A percentile compares a stretch with the other conserved stretches of the same genome.
Evolutionary conservation across 1,140 invertebrate genomes (phyloP).

Genomic region (Meteorus sp.): DNA sequence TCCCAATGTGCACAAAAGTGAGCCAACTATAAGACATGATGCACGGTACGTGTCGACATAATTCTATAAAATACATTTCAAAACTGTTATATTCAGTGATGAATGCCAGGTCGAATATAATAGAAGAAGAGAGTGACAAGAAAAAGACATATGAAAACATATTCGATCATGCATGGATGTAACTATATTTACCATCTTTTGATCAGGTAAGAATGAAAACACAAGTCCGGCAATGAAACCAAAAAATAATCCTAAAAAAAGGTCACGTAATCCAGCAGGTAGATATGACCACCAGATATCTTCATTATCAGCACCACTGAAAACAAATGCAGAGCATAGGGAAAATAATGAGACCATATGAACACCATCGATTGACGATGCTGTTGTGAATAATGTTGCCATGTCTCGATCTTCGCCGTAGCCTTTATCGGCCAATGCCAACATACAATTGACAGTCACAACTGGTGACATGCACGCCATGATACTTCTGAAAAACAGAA

Average conservation of each 20-base stretch:
- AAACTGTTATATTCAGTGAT: neutral
- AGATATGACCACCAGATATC: conserved; percentile 45
- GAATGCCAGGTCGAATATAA: no score
- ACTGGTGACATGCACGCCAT: conserved; percentile 52
- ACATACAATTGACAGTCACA: conserved; percentile 46
- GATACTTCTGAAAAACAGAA: conserved; percentile 44
- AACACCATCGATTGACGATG: conserved; percentile 48
- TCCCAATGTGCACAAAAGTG: conserved; percentile 42
- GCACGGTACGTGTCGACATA: conserved; percentile 41
- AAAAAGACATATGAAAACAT: conserved; percentile 8
- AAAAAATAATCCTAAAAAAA: conserved; percentile 39
- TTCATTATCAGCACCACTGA: conserved; percentile 29
- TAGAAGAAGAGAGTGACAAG: no score
- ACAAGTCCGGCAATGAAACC: conserved; percentile 42
- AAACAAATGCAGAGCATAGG: conserved; percentile 43
- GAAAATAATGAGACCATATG: conserved; percentile 48
- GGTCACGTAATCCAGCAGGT: conserved; percentile 43
- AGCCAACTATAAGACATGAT: conserved; percentile 35
- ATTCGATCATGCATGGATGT: neutral
- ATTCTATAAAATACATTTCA: conserved; percentile 35
- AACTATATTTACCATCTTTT: conserved; percentile 43
- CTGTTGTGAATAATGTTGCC: conserved; percentile 44
- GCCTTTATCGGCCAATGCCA: conserved; percentile 46
- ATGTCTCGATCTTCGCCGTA: conserved; percentile 54
- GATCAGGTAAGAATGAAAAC: conserved; percentile 51